phyloP scores from a whole-genome alignment of 2,113 vertebrate species.

The Rhizomys pruinosus region DNA sequence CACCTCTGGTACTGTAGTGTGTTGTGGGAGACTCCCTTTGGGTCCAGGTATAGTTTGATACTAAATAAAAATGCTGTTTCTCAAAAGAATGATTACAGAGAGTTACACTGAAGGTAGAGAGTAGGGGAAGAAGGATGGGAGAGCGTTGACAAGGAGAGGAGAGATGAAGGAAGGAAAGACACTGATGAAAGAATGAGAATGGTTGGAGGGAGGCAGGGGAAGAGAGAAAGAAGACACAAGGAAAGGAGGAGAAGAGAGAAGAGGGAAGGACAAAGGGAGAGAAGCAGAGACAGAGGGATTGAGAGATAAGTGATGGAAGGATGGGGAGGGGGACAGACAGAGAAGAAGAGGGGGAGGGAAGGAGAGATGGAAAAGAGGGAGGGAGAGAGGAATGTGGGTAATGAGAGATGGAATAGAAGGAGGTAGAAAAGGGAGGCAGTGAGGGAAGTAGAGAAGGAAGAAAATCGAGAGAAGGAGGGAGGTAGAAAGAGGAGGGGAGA shows the following conservation, averaged over 20 bases:
- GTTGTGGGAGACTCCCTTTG: neutral
- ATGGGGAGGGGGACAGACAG: neutral
- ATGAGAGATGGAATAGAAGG: too few relatives aligned
- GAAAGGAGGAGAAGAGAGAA: neutral
- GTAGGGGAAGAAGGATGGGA: rapidly evolving
- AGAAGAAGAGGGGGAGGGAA: too few relatives aligned
- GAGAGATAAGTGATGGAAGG: too few relatives aligned
- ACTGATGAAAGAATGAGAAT: too few relatives aligned
- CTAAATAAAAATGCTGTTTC: neutral
- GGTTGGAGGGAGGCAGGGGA: neutral
- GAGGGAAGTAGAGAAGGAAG: too few relatives aligned
- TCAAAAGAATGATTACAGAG: neutral
- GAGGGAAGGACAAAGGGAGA: neutral
- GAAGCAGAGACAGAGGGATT: too few relatives aligned
- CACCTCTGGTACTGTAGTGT: neutral
- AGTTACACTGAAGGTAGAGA: neutral
- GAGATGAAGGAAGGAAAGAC: neutral
- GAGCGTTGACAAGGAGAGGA: neutral
- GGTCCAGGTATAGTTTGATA: neutral
- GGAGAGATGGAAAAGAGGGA: too few relatives aligned
- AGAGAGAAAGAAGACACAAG: neutral
- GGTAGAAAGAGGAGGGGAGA: too few relatives aligned
- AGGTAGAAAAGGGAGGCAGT: too few relatives aligned
- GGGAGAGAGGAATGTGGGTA: too few relatives aligned
- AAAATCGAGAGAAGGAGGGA: too few relatives aligned